phyloP scores from a whole-genome alignment of 2,888 invertebrate genomes.

The Pristionchus mayeri region DNA sequence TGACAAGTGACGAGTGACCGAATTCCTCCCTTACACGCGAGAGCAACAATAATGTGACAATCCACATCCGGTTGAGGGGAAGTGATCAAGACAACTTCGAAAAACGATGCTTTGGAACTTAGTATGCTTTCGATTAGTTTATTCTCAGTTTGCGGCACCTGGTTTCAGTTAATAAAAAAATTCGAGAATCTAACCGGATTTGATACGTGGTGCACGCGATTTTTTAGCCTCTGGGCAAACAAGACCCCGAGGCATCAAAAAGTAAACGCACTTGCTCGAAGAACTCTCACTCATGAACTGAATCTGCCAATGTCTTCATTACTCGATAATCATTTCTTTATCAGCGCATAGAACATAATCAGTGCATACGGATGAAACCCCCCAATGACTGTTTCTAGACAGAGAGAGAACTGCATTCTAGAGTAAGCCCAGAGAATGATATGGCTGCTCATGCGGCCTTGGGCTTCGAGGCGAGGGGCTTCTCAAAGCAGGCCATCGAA shows the following conservation, averaged over 20 bases:
- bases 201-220: background rate
- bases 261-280: slow-evolving; percentile 24
- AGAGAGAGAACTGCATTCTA: no score
- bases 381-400: no score
- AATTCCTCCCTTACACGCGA: background rate
- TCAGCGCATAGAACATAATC: no score
- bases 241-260: slow-evolving; percentile 30
- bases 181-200: slow-evolving; percentile 37
- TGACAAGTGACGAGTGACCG: background rate
- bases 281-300: background rate
- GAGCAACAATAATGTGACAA: background rate
- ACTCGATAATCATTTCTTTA: background rate
- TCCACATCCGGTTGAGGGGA: background rate
- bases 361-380: no score
- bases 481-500: background rate
- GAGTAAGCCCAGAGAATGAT: no score
- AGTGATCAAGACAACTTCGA: background rate
- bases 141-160: slow-evolving; percentile 5
- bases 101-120: no score
- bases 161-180: slow-evolving; percentile 31
- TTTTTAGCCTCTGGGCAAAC: slow-evolving; percentile 34
- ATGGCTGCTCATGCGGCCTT: background rate
- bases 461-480: background rate
- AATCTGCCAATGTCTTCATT: no score
- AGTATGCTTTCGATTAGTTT: no score